Conservation (phyloP, 2,797 vertebrate genomes). For the Spatula clypeata region DNA sequence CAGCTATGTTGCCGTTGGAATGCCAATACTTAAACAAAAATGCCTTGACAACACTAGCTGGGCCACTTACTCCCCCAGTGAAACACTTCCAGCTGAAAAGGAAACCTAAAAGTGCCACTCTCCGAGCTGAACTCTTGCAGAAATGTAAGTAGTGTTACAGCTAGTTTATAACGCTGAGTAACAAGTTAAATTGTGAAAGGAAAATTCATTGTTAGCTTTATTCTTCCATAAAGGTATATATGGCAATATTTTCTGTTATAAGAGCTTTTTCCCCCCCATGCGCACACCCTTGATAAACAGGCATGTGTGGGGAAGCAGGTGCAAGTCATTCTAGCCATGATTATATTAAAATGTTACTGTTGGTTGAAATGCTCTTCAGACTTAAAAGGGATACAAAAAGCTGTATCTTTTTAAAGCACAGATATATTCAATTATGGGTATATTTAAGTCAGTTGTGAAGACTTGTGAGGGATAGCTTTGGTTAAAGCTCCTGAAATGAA, state of each 20-base stretch:
- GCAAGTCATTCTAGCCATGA: not conserved
- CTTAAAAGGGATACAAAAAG: not conserved
- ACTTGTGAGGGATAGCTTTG: not conserved
- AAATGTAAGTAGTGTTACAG: constrained; percentile 90
- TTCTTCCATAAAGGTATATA: not conserved
- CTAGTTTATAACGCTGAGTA: not conserved
- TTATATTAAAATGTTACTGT: not conserved
- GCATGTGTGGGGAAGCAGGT: not conserved
- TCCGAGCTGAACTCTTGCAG: constrained; percentile 96
- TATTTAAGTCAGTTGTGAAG: not conserved
- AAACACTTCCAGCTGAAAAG: constrained; percentile 98
- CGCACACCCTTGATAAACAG: not conserved
- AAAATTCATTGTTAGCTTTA: not conserved
- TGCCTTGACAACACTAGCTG: constrained; percentile 95
- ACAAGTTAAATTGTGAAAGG: not conserved
- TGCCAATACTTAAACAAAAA: constrained; percentile 99
- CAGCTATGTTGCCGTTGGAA: constrained; percentile 96
- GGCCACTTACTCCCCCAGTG: constrained; percentile 95
- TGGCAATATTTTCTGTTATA: not conserved
- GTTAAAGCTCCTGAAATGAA: constrained; percentile 1
- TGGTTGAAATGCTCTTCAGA: constrained; percentile 13
- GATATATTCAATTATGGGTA: not conserved
- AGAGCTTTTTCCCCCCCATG: not conserved
- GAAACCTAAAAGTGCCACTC: constrained; percentile 98
- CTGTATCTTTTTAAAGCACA: not conserved